Conservation (phyloP, 2,113 vertebrate species). For the Microtus montanus region DNA sequence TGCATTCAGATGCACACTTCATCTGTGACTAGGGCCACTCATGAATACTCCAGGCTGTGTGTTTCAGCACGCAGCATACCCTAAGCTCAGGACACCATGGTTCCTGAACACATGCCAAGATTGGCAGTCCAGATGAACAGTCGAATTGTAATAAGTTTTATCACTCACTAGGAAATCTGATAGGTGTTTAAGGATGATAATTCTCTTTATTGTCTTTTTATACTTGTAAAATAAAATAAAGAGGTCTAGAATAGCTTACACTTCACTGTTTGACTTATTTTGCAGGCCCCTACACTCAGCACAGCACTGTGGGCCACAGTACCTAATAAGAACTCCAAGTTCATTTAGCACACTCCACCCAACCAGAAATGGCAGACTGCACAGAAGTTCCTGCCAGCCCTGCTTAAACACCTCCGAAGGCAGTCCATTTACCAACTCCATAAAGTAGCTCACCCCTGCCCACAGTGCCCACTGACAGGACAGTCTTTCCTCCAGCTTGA, state of each 20-base stretch:
- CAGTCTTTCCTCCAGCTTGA: not conserved
- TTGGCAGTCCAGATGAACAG: not conserved
- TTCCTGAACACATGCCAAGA: not conserved
- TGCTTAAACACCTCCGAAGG: not conserved
- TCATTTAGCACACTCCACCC: not conserved
- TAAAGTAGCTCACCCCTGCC: not conserved
- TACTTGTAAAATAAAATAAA: not conserved
- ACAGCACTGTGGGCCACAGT: not conserved
- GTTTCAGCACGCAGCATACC: rapidly evolving
- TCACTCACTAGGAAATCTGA: not conserved
- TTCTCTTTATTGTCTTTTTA: not conserved
- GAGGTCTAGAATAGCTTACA: not conserved
- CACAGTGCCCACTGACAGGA: not conserved
- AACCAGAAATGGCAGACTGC: not conserved
- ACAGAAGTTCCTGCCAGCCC: not conserved
- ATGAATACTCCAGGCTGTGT: not conserved
- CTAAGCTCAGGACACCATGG: not conserved
- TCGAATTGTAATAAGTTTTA: not conserved
- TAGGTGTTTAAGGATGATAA: not conserved
- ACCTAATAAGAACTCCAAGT: not conserved
- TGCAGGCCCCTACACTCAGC: not conserved
- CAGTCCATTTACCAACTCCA: not conserved
- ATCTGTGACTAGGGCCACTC: not conserved
- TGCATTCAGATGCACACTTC: not conserved
- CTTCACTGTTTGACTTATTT: not conserved